Evolutionary conservation across 2,888 invertebrate species (phyloP).

Genomic region (Neoaliturus tenellus): DNA sequence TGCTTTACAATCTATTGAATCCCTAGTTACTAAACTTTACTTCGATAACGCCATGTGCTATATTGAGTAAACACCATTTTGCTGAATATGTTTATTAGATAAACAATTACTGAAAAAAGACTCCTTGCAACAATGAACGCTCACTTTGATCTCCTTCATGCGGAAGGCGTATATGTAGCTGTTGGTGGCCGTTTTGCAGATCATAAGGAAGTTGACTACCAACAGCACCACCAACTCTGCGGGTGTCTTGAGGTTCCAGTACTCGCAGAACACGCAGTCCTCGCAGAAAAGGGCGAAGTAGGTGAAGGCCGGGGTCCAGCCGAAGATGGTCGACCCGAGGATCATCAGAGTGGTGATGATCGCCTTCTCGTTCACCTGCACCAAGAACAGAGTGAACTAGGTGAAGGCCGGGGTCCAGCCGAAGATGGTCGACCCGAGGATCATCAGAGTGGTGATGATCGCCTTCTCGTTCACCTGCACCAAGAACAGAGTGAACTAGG

Average conservation of each 20-base stretch:
- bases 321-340: slow-evolving; percentile 75
- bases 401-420: slow-evolving; percentile 80
- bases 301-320: slow-evolving; percentile 79
- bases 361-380: slow-evolving; percentile 74
- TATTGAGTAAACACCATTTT: too few relatives aligned
- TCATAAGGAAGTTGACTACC: slow-evolving; percentile 73
- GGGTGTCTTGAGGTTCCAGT: slow-evolving; percentile 43
- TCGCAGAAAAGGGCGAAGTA: slow-evolving; percentile 77
- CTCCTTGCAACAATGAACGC: too few relatives aligned
- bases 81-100: too few relatives aligned
- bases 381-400: slow-evolving; percentile 75
- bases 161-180: slow-evolving; percentile 81
- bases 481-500: slow-evolving; percentile 76
- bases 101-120: too few relatives aligned
- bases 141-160: slow-evolving; percentile 80
- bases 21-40: too few relatives aligned
- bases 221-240: slow-evolving; percentile 56
- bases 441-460: slow-evolving; percentile 78
- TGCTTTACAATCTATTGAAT: too few relatives aligned
- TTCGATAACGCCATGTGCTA: too few relatives aligned
- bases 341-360: slow-evolving; percentile 79
- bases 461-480: slow-evolving; percentile 75
- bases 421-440: slow-evolving; percentile 75
- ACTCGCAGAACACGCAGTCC: slow-evolving; percentile 71
- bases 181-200: slow-evolving; percentile 79